These are phyloP conservation scores for Drosophila quinaria DNA, from an alignment of 2,888 invertebrate species.

Conservation along the genomic window DNA sequence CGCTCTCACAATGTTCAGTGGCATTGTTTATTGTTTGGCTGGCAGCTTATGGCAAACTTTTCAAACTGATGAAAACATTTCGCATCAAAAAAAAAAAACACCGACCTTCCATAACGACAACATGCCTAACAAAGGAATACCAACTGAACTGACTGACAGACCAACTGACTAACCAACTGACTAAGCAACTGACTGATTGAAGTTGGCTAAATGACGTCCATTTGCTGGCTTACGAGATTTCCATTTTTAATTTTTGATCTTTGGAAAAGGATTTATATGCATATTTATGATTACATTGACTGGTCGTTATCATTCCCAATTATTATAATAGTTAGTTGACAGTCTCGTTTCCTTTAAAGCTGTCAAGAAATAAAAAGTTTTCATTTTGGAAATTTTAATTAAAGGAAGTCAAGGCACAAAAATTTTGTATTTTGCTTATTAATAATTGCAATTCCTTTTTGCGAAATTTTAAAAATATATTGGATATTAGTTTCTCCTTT, in stretches of 20 bases:
- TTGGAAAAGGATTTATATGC: constrained; percentile 21
- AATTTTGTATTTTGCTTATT: no score
- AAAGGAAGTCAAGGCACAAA: no score
- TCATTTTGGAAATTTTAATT: no score
- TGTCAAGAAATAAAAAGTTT: neutral
- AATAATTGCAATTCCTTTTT: no score
- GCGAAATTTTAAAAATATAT: no score
- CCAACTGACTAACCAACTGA: constrained; percentile 15
- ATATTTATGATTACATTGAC: constrained; percentile 2
- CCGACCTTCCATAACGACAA: constrained; percentile 26
- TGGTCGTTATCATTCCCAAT: neutral
- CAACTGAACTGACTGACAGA: constrained; percentile 34
- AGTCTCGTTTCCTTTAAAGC: neutral
- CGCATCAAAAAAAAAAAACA: constrained; percentile 22
- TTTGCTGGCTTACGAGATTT: constrained; percentile 37
- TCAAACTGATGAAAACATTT: constrained; percentile 65
- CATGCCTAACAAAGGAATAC: constrained; percentile 44
- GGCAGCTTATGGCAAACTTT: constrained; percentile 50
- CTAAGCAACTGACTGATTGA: constrained; percentile 17
- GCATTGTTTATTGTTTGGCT: constrained; percentile 68
- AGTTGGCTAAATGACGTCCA: constrained; percentile 12
- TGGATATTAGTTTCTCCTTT: no score
- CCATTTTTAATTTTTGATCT: constrained; percentile 41
- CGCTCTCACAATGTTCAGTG: constrained; percentile 23
- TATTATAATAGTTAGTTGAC: neutral